Evolutionary conservation across 2,888 invertebrate genomes (phyloP).

Genomic region (Drosophila heteroneura): DNA sequence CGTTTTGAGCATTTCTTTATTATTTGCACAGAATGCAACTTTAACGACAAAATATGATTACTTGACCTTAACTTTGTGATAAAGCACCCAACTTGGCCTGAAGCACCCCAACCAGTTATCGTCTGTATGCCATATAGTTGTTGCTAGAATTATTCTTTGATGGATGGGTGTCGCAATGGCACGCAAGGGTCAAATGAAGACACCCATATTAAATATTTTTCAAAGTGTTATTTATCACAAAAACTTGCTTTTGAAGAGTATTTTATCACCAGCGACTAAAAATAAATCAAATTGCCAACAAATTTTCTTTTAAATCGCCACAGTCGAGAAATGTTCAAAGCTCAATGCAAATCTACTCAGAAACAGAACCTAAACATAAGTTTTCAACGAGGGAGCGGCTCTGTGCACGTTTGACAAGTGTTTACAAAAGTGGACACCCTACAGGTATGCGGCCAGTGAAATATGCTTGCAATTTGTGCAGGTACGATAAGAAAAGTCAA

Average conservation of each 20-base stretch:
- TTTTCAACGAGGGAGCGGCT: not conserved
- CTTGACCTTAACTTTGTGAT: conserved; percentile 43
- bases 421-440: conserved; percentile 1
- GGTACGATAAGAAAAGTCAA: conserved; percentile 71
- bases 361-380: conserved; percentile 4
- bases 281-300: not conserved
- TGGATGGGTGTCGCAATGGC: not conserved
- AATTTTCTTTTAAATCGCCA: not conserved
- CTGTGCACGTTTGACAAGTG: conserved; percentile 34
- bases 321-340: not conserved
- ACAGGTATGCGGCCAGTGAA: conserved; percentile 6
- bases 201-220: not conserved
- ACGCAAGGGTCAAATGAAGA: not conserved
- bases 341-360: conserved; percentile 33
- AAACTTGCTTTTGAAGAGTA: not conserved
- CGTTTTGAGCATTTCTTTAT: conserved; percentile 21
- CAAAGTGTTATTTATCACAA: conserved; percentile 14
- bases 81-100: not conserved
- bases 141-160: not conserved
- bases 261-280: not conserved
- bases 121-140: not conserved
- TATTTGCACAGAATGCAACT: conserved; percentile 35
- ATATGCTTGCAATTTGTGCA: conserved; percentile 70
- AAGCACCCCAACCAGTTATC: conserved; percentile 17
- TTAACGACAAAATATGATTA: conserved; percentile 18